Conservation (phyloP, 2,888 invertebrate genomes). For the Drosophila borborema region DNA sequence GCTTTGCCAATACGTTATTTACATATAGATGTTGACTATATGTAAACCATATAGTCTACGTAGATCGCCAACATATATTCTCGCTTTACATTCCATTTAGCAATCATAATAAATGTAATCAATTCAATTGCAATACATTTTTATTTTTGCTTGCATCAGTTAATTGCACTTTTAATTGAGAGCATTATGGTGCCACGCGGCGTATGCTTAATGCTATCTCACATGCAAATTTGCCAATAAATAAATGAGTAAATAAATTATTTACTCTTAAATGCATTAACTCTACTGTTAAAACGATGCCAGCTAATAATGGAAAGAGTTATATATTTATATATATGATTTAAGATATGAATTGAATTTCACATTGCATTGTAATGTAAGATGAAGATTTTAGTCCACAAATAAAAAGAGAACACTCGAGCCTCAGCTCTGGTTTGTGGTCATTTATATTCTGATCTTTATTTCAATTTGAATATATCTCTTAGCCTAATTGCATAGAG, state of each 20-base stretch:
- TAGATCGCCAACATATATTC: slow-evolving; percentile 27
- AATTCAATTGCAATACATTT: slow-evolving; percentile 52
- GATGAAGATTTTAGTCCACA: too few relatives aligned
- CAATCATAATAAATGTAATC: slow-evolving; percentile 51
- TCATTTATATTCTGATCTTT: too few relatives aligned
- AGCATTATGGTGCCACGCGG: slow-evolving; percentile 36
- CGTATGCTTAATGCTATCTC: slow-evolving; percentile 39
- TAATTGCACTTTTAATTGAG: slow-evolving; percentile 68
- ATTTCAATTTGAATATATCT: too few relatives aligned
- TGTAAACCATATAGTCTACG: slow-evolving; percentile 10
- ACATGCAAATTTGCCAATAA: slow-evolving; percentile 12
- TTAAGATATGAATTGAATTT: too few relatives aligned
- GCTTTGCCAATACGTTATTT: slow-evolving; percentile 41
- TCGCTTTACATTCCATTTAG: slow-evolving; percentile 43
- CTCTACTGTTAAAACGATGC: not conserved
- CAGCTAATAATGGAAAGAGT: not conserved
- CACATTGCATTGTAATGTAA: not conserved
- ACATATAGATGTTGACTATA: slow-evolving; percentile 4
- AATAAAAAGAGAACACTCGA: too few relatives aligned
- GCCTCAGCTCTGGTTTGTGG: too few relatives aligned
- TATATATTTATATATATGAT: not conserved
- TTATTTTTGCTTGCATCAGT: slow-evolving; percentile 17
- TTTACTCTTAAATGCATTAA: slow-evolving; percentile 29
- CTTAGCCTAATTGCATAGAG: too few relatives aligned
- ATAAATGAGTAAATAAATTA: slow-evolving; percentile 20